Base-by-base conservation (phyloP, 2,888 invertebrate genomes). In the Xylota segnis region DNA sequence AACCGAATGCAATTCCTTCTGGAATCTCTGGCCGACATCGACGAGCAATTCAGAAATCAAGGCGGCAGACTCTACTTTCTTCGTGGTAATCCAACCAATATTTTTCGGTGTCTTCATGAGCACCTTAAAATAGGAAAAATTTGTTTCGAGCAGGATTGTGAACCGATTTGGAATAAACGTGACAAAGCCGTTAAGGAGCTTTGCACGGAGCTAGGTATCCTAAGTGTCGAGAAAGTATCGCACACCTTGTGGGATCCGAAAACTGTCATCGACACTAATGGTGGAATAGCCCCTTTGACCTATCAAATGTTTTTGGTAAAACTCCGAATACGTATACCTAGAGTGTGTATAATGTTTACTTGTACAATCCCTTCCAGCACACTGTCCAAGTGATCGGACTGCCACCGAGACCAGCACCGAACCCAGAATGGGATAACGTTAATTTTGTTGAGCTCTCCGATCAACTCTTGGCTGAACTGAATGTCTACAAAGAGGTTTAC, bases 181-280 rank as follows among this genome's bases (percentile, higher is more conserved):
- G 96, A 96, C 90, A 93, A 94, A 18, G 89, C 91, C 4, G 94
- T 95, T 0, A 94, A 93, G 88, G 77, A 87, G 0, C 90, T 94
- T 16, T 95, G 96, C 88, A 89, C 90, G 0, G 93, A 94, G 79
- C 90, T 93, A 47, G 94, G 93, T 23, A 94, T 96, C 2, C 89
- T 92, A 58, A 94, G 93, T 63, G 90, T 92, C 45, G 96, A 96
- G 89, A 93, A 93, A 88, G 94, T 95, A 2, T 95, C 95, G 0
- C 96, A 96, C 88, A 96, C 96, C 0, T 92, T 96, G 7, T 96
- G 95, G 95, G 94, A 95, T 90, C 96, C 96, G 0, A 93, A 93
- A 34, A 93, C 92, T 40, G 94, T 96, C 7, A 94, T 96, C 50
- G 92, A 93, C 34, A 94, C 94, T 6, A 96, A 96, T 90, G 95